Evolutionary conservation across 1,140 invertebrate genomes (phyloP).

Genomic region (Diplogasteroides magnus): DNA sequence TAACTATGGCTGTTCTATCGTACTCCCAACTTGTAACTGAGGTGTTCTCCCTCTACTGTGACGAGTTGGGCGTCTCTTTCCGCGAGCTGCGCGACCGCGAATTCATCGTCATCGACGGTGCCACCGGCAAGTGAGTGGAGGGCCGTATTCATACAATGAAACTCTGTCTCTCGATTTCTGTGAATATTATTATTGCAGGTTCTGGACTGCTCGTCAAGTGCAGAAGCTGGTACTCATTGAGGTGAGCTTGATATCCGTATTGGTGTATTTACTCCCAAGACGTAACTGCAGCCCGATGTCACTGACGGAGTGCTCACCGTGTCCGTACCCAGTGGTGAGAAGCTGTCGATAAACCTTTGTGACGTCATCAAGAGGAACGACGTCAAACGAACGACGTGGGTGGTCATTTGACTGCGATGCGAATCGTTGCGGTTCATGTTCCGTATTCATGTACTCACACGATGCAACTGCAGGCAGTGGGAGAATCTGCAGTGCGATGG

Average conservation of each 20-base stretch:
- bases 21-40: not conserved
- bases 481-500: conserved; percentile 7
- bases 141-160: too few species aligned
- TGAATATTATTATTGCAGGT: too few species aligned
- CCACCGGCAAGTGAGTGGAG: too few species aligned
- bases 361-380: not conserved
- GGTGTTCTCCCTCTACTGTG: not conserved
- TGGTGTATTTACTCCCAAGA: too few species aligned
- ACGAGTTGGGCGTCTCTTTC: not conserved
- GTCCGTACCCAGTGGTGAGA: not conserved
- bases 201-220: not conserved
- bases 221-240: not conserved
- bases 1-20: not conserved
- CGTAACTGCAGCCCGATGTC: too few species aligned
- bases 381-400: not conserved
- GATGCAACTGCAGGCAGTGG: not conserved
- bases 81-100: not conserved
- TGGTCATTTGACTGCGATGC: not conserved
- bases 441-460: too few species aligned
- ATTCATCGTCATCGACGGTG: not conserved
- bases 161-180: not conserved
- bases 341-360: too few species aligned
- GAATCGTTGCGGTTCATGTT: too few species aligned
- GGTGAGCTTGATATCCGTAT: not conserved
- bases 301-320: not conserved